Evolutionary conservation across 2,113 vertebrate species (phyloP).

Genomic region (Indri indri): DNA sequence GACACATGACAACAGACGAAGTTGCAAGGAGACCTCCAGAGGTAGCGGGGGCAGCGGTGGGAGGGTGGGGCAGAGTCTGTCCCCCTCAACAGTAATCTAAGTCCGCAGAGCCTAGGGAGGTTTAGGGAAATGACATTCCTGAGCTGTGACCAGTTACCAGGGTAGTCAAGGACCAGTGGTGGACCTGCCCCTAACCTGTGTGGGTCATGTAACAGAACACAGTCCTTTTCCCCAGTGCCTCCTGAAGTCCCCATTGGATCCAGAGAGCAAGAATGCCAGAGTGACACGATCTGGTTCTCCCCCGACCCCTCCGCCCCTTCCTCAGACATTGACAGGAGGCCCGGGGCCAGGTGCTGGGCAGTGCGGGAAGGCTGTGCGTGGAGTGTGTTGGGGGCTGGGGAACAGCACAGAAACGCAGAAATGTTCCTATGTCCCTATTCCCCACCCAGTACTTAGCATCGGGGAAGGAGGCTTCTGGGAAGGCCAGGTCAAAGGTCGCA

Average conservation of each 20-base stretch:
- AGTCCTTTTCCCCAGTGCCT: background rate
- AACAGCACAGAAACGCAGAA: background rate
- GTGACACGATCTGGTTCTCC: background rate
- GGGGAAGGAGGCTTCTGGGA: constrained; percentile 97
- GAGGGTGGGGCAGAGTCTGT: background rate
- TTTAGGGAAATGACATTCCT: background rate
- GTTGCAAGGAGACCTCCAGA: background rate
- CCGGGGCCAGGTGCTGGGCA: background rate
- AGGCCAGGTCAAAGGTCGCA: constrained; percentile 92
- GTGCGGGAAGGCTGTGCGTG: too few relatives aligned
- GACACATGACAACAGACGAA: background rate
- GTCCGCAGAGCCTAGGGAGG: too few relatives aligned
- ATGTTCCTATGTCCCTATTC: background rate
- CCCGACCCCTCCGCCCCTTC: fast-evolving
- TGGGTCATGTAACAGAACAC: background rate
- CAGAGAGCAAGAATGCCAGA: background rate
- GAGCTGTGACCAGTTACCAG: background rate
- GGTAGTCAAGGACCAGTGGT: background rate
- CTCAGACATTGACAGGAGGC: background rate
- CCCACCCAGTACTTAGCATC: constrained; percentile 90
- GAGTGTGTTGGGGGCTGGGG: background rate
- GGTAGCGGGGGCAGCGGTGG: background rate
- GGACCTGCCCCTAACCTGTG: background rate
- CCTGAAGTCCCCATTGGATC: background rate
- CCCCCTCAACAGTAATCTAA: too few relatives aligned